Base-by-base conservation (phyloP, 1,140 invertebrate species). In the Trissolcus basalis region DNA sequence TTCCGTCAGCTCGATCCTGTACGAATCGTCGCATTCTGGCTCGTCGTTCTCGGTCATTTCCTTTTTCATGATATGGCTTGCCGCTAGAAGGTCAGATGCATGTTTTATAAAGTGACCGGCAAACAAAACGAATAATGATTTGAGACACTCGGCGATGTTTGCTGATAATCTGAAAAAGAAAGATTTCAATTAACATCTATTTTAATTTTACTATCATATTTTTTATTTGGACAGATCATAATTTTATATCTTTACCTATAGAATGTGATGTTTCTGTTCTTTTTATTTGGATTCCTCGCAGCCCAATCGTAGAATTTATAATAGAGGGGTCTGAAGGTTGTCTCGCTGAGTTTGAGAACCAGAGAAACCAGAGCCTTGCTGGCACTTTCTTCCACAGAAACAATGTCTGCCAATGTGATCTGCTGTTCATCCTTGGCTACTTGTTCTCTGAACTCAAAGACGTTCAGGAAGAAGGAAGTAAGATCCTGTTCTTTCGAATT, bases 61-160 rank as follows among this genome's bases (percentile, higher is more conserved):
- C 11, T 41, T 14, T 7, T 81, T 51, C 0, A 70, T 53, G 10
- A 80, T 59, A 73, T 90, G 90, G 54, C 89, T 89, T 36, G 68
- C 78, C 33, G 87, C 86, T 14, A 98, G 83, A 1, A 95, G 81
- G 3, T 91, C 86, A 0, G 94, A 92, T 0, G 94, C 92, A 82
- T 96, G 93, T 79, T 93, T 92, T 0, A 97, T 87, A 74, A 97
- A 93, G 79, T 95, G 93, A 4, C 93, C 93, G 49, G 96, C 96
- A 85, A 98, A 97, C 16, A 96, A 86, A 0, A 96, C 92, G 84
- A 98, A 98, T 0, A 98, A 87, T 15, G 94, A 94, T 85, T 96
- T 96, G 7, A 98, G 85, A 51, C 92, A 92, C 48, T 95, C 92
- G 0, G 96, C 95, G 58, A 97, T 92, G 15, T 91, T 92, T 53